These are phyloP conservation scores for Anolis apletophallus DNA, from an alignment of 2,797 vertebrate genomes.

Conservation along the genomic window DNA sequence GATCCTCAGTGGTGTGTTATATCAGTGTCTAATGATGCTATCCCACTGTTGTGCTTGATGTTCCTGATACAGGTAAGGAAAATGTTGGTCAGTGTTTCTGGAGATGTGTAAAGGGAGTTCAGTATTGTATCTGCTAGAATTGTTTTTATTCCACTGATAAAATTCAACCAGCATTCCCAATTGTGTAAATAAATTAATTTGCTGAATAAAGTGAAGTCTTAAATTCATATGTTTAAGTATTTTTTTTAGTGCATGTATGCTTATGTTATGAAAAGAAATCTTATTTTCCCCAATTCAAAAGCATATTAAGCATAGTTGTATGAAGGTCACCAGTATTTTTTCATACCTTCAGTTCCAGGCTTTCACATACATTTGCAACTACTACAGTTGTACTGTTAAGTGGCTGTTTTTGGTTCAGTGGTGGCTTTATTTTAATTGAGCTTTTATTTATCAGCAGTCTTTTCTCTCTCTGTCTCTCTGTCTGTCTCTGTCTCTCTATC, in stretches of 20 bases:
- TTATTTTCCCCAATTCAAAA: constrained; percentile 68
- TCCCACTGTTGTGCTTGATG: constrained; percentile 80
- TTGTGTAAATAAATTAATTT: constrained; percentile 90
- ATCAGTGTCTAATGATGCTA: constrained; percentile 80
- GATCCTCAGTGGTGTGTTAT: constrained; percentile 80
- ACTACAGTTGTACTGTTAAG: constrained; percentile 66
- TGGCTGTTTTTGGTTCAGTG: constrained; percentile 74
- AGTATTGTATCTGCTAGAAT: constrained; percentile 79
- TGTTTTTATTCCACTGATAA: constrained; percentile 82
- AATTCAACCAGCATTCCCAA: constrained; percentile 82
- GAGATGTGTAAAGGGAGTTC: constrained; percentile 70
- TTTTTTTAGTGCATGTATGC: constrained; percentile 79
- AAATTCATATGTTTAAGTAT: constrained; percentile 87
- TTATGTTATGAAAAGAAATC: constrained; percentile 68
- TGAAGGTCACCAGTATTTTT: constrained; percentile 63
- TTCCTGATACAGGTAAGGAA: constrained; percentile 95
- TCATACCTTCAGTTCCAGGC: constrained; percentile 68
- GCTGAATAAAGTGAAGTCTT: constrained; percentile 94
- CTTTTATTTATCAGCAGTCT: constrained; percentile 63
- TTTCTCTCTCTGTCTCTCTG: constrained; percentile 24
- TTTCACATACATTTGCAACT: constrained; percentile 66
- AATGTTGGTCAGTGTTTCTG: constrained; percentile 76
- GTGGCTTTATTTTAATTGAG: constrained; percentile 68
- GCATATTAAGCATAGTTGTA: constrained; percentile 45
- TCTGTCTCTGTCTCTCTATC: constrained; percentile 31